phyloP scores from a whole-genome alignment of 2,888 invertebrate genomes.

The Choristoneura rosaceana region DNA sequence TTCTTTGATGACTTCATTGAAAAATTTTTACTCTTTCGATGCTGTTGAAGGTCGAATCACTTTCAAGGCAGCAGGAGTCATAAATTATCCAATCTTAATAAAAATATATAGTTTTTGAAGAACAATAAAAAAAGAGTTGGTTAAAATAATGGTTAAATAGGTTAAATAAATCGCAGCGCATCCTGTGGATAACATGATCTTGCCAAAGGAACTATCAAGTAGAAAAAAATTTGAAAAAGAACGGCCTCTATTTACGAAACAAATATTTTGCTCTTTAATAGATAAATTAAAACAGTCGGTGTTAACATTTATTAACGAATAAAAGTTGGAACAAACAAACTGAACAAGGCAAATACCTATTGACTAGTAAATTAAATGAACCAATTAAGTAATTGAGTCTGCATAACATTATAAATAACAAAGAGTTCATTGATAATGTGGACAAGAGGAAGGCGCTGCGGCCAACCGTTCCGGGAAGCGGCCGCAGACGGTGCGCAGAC shows the following conservation, averaged over 20 bases:
- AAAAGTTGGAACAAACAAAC: not conserved
- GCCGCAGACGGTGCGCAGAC: slow-evolving; percentile 79
- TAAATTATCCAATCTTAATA: too few species aligned
- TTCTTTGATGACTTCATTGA: slow-evolving; percentile 62
- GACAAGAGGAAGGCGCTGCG: slow-evolving; percentile 72
- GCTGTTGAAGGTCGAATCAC: not conserved
- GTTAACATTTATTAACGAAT: not conserved
- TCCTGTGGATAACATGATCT: too few species aligned
- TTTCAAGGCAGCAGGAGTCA: not conserved
- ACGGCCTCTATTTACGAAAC: too few species aligned
- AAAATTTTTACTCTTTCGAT: not conserved
- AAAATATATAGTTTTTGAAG: too few species aligned
- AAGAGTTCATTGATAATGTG: slow-evolving; percentile 67
- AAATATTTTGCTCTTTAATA: too few species aligned
- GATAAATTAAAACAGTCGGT: not conserved
- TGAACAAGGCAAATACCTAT: not conserved
- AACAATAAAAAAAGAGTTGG: too few species aligned
- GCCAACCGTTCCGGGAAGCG: slow-evolving; percentile 79
- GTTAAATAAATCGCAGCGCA: too few species aligned
- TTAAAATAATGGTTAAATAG: too few species aligned
- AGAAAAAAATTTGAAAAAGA: too few species aligned
- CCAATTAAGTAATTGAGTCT: not conserved
- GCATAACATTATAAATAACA: slow-evolving; percentile 23
- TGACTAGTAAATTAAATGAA: not conserved
- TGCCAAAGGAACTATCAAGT: too few species aligned